phyloP scores from a whole-genome alignment of 2,888 invertebrate species.

The Lomographa bimaculata region DNA sequence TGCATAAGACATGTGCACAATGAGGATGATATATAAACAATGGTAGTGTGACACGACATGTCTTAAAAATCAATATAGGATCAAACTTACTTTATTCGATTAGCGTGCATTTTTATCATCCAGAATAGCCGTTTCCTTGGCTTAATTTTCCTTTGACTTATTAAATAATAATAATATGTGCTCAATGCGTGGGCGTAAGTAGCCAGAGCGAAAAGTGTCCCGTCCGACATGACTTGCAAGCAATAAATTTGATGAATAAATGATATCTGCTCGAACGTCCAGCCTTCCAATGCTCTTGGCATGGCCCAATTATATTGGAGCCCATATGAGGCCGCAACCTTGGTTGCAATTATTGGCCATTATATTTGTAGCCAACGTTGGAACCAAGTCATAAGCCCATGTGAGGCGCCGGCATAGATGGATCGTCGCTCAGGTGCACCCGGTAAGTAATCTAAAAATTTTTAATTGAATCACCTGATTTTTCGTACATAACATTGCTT shows the following conservation, averaged over 20 bases:
- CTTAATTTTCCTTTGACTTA: slow-evolving; percentile 9
- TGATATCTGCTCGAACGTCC: slow-evolving; percentile 10
- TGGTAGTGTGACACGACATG: no score
- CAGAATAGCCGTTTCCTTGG: slow-evolving; percentile 5
- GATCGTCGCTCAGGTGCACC: no score
- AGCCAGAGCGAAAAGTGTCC: slow-evolving; percentile 13
- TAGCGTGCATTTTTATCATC: slow-evolving; percentile 10
- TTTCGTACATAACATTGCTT: no score
- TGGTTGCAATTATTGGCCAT: slow-evolving; percentile 15
- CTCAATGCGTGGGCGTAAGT: slow-evolving; percentile 14
- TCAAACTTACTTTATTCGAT: no score
- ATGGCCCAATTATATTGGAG: slow-evolving; percentile 15
- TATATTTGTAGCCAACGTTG: slow-evolving; percentile 12
- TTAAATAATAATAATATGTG: slow-evolving; percentile 12
- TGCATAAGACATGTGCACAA: no score
- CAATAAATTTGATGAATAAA: slow-evolving; percentile 12
- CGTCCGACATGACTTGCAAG: slow-evolving; percentile 13
- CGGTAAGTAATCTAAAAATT: no score
- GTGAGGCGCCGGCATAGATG: slow-evolving; percentile 11
- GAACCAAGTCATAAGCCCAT: slow-evolving; percentile 10
- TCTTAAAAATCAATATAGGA: no score
- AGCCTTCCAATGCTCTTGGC: slow-evolving; percentile 18
- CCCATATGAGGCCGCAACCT: slow-evolving; percentile 10
- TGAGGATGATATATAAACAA: no score
- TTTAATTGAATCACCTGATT: no score